phyloP scores from a whole-genome alignment of 2,888 invertebrate species.

The Tetanocera ferruginea region DNA sequence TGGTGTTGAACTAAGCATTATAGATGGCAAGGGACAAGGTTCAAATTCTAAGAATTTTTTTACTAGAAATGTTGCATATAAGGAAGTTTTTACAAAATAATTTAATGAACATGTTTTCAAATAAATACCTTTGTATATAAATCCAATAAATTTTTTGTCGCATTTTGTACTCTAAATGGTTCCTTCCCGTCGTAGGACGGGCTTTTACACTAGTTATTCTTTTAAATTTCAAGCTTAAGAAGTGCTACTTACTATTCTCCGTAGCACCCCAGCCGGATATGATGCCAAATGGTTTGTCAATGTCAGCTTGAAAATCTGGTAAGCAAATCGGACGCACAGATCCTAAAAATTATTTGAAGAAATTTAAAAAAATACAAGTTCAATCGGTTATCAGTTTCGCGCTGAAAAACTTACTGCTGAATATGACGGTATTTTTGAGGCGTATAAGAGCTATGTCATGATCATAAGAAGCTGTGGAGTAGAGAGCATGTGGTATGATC shows the following conservation, averaged over 20 bases:
- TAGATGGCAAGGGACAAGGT: too few relatives aligned
- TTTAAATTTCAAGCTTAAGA: too few relatives aligned
- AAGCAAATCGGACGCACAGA: constrained; percentile 19
- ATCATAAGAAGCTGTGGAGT: not conserved
- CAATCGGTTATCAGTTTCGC: not conserved
- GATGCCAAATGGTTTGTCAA: not conserved
- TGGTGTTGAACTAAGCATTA: too few relatives aligned
- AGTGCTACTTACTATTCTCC: constrained; percentile 18
- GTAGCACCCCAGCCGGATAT: constrained; percentile 32
- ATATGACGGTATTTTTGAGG: not conserved
- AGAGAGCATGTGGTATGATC: not conserved
- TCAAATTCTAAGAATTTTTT: too few relatives aligned
- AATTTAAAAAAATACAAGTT: not conserved
- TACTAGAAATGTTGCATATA: too few relatives aligned
- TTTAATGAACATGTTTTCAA: too few relatives aligned
- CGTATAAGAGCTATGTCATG: constrained; percentile 28
- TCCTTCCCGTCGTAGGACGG: too few relatives aligned
- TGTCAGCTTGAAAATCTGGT: not conserved
- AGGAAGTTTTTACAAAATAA: too few relatives aligned
- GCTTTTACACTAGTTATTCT: too few relatives aligned
- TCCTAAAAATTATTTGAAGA: not conserved
- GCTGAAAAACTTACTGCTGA: not conserved
- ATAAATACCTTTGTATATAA: too few relatives aligned
- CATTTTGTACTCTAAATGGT: too few relatives aligned
- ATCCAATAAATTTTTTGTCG: too few relatives aligned